Conservation (phyloP, 2,797 vertebrate genomes). For the Lagorchestes hirsutus region DNA sequence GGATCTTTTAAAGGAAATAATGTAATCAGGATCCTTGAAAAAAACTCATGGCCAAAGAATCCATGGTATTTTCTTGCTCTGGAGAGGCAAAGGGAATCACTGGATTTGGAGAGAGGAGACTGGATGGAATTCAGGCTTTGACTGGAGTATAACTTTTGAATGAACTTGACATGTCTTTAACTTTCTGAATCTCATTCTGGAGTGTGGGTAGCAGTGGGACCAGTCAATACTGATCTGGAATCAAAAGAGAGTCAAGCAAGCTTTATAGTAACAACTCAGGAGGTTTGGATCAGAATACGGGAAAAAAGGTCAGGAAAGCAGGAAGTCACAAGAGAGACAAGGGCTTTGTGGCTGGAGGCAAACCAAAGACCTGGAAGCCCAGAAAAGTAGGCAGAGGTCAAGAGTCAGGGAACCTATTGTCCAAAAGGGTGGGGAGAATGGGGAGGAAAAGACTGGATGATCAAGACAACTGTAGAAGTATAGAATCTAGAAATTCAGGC, state of each 20-base stretch:
- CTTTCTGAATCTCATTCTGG: background rate
- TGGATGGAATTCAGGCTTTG: background rate
- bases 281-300: background rate
- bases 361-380: background rate
- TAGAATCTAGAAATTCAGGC: slow-evolving; percentile 3
- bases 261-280: background rate
- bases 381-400: background rate
- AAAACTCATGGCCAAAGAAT: background rate
- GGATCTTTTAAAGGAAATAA: background rate
- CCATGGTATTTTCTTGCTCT: background rate
- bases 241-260: background rate
- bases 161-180: background rate
- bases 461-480: background rate
- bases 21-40: background rate
- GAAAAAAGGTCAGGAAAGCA: background rate
- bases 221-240: background rate
- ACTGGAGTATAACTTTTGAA: background rate
- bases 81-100: background rate
- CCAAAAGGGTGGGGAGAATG: background rate
- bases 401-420: background rate
- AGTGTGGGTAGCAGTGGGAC: background rate
- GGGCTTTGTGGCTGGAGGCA: background rate
- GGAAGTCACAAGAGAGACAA: background rate
- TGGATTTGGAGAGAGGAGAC: background rate
- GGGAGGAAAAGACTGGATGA: background rate